Base-by-base conservation (phyloP, 2,113 vertebrate species). In the Tupaia tana region DNA sequence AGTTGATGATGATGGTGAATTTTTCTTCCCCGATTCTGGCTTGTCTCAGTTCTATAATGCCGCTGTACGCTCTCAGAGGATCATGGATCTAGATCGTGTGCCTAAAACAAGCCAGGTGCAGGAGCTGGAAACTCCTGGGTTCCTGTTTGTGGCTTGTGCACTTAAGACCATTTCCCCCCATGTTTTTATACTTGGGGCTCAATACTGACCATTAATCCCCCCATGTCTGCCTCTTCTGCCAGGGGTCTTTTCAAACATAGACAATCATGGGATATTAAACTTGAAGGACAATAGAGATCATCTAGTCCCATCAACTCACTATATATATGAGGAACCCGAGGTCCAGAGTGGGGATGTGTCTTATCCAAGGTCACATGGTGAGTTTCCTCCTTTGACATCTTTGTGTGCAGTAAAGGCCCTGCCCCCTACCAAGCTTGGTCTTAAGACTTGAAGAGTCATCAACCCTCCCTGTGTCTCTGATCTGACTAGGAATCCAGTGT, bases 161-260 rank as follows among this genome's bases (percentile, higher is more conserved):
- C 74, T 78, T 22, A 59, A 75, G 69, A 84, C 69, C n/a, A 83
- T 1, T 9, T 58, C 86, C 74, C 59, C 91, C 78, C 27, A 5
- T 86, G 77, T 74, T 29, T 96, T 64, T 93, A 73, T 8, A 22
- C 93, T 78, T 90, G 87, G 93, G 93, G 84, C 27, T 94, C 74
- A 52, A 19, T 95, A 74, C 93, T 97, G 95, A 96, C 80, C 75
- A 94, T 94, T 98, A 96, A 96, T 31, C 83, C 64, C 94, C 86
- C 84, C 25, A 0, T 97, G 71, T 97, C 97, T 97, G 95, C 96
- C 95, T 97, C 97, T 96, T 80, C 97, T 96, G 97, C 97, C 97
- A 98, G 97, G 97, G 95, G 96, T 97, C 96, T 97, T 97, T 97
- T 97, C 97, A 97, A 97, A 97, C 91, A 89, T 97, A 97, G 97